These are phyloP conservation scores for Manis pentadactyla DNA, from an alignment of 2,797 vertebrate species.

Conservation along the genomic window DNA sequence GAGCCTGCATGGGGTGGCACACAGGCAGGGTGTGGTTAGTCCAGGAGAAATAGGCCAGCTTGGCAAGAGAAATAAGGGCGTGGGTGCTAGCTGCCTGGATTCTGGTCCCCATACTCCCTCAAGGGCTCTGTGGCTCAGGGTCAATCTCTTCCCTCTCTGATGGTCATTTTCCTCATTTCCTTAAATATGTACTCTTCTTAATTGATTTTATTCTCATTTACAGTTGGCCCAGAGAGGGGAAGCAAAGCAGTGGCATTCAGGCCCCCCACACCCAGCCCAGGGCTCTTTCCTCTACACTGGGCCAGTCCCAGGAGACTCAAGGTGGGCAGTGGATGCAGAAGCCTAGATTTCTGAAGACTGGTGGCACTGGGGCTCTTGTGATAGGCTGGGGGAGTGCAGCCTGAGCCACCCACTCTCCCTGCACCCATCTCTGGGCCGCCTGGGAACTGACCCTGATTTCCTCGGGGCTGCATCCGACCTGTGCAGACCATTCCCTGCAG, in stretches of 20 bases:
- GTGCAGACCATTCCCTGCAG: neutral
- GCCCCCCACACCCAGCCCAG: neutral
- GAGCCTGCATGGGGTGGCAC: neutral
- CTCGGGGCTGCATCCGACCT: neutral
- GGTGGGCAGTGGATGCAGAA: neutral
- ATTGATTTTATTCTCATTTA: neutral
- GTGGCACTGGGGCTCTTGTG: neutral
- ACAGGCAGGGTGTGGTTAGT: neutral
- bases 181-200: neutral
- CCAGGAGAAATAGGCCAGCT: neutral
- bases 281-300: neutral
- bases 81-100: neutral
- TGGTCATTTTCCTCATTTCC: neutral
- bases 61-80: neutral
- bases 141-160: neutral
- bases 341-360: neutral
- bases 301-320: neutral
- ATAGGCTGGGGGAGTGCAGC: neutral
- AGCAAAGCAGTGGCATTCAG: neutral
- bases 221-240: neutral
- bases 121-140: neutral
- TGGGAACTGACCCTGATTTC: neutral
- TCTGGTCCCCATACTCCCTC: neutral
- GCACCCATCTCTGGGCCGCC: neutral
- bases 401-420: neutral